Evolutionary conservation across 1,140 invertebrate species (phyloP), one percentile per base, ranked within the genome.

Genomic region (Hydropsyche tenuis): DNA sequence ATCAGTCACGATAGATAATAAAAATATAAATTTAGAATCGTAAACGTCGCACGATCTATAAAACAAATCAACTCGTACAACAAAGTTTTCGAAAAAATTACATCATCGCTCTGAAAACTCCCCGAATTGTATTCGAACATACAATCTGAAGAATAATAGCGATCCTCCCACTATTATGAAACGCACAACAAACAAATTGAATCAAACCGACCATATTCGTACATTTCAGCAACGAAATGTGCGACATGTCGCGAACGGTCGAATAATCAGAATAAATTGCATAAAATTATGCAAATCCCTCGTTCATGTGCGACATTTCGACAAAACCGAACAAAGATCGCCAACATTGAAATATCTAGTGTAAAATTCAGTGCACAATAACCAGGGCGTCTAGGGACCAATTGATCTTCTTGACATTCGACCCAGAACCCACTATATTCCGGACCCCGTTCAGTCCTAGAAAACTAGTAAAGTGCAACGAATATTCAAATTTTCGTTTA

Each of bases 331-430:
- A n/a, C n/a, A n/a, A n/a, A n/a, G n/a, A n/a, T n/a, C n/a, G n/a
- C n/a, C n/a, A n/a, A n/a, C n/a, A n/a, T 4, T 37, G 9, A 4
- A 37, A 37, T 37, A 48, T 48, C 12, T 3, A 6, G 2, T 18
- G 16, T 53, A 20, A 20, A 18, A 20, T 20, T 9, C 48, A 53
- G 14, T 53, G 14, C 7, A 53, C 20, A 53, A 53, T 53, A 53
- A 20, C 60, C 23, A 9, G 14, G 14, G 7, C 45, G 18, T 9
- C 45, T 53, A 12, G 43, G 25, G 22, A 43, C 66, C 27, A 69
- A 69, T 69, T 69, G 66, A 69, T 25, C 66, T 69, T 25, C 66
- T 69, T 69, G 66, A 66, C 63, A 43, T 42, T 66, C 30, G 63
- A 66, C 63, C 27, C 60, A 20, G 25, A 66, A 45, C 63, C 66